Evolutionary conservation across 2,113 vertebrate genomes (phyloP), one percentile per base, ranked within the genome.

Genomic region (Oreochromis niloticus): DNA sequence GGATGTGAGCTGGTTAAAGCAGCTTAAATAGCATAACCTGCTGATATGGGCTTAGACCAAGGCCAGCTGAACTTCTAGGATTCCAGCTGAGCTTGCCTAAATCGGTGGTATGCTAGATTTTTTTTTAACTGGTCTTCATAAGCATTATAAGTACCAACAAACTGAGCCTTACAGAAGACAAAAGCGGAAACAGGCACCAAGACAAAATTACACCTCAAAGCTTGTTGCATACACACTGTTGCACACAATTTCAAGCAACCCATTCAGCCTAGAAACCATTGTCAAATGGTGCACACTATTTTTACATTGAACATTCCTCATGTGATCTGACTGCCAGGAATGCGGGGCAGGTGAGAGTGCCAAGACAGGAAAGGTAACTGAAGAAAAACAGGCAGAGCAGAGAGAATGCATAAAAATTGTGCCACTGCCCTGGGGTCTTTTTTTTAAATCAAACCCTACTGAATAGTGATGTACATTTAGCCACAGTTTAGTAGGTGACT

Each of bases 251-350:
- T 48, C 68, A 17, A 48, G 68, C 41, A 73, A 48, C 41, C 6
- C 14, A 27, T 34, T 78, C 27, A 52, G 17, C 27, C 73, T 78
- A 52, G 46, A 34, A 78, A 78, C 43, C 71, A 75, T 12, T 75
- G 43, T 75, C 71, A 75, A 75, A 75, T 75, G 71, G 27, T 5
- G 71, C 43, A 75, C 4, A n/a, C 73, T 50, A 50, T 78, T 78
- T 32, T 78, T 32, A 52, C 27, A 32, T 12, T 32, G 43, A 78
- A 52, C 27, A 78, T 78, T 30, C 17, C 46, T 52, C 71, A 5
- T 75, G 24, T 32, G 16, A 75, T 75, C 46, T 78, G 73, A 78
- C 46, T 50, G 46, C 27, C 27, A 78, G 73, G 27, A 32, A 78
- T 52, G 73, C 27, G 5, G 46, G 46, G 27, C 73, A 34, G 43